Percentiles rank a stretch among this genome's conserved stretches.
phyloP scores from a whole-genome alignment of 2,113 vertebrate genomes.

The Gavia stellata region DNA sequence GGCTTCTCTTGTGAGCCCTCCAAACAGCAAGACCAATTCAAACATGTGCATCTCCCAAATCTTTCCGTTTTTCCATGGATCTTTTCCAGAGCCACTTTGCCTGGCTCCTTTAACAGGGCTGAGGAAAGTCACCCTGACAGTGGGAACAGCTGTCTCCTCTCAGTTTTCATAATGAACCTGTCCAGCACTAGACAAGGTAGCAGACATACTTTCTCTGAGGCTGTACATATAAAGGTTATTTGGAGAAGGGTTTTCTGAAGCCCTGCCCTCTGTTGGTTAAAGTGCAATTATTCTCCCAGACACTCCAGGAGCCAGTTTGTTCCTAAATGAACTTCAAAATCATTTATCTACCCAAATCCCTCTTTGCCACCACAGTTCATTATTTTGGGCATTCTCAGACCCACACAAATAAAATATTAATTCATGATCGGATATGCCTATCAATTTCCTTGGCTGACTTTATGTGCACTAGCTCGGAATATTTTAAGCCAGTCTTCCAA shows the following conservation, averaged over 20 bases:
- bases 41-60: neutral
- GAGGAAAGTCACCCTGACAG: neutral
- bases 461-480: neutral
- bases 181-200: neutral
- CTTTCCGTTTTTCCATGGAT: neutral
- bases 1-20: neutral
- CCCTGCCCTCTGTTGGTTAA: neutral
- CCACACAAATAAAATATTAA: neutral
- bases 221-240: neutral
- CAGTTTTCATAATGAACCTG: neutral
- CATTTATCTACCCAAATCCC: neutral
- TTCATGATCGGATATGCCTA: neutral
- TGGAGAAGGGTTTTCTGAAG: neutral
- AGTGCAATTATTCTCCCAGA: neutral
- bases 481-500: neutral
- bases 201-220: neutral
- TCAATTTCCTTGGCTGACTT: neutral
- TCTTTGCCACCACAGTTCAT: neutral
- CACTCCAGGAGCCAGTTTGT: neutral
- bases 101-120: neutral
- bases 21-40: neutral
- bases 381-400: neutral
- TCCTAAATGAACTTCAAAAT: neutral
- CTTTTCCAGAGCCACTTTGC: neutral
- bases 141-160: neutral